Evolutionary conservation across 2,888 invertebrate species (phyloP).

Genomic region (Drosophila hamatofila): DNA sequence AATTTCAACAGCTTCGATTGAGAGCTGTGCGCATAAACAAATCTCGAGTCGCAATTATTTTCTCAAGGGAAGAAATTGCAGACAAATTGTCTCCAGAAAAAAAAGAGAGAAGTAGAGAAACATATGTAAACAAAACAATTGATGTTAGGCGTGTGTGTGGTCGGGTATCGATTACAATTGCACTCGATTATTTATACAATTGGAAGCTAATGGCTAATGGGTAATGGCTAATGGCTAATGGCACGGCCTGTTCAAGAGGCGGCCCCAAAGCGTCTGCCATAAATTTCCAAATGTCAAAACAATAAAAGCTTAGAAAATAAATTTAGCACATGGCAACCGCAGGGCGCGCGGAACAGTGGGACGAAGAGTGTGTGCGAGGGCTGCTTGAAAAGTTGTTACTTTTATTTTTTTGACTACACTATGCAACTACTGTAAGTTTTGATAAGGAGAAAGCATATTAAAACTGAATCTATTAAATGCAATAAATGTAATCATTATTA

Average conservation of each 20-base stretch:
- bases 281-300: constrained; percentile 67
- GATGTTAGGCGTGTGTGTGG: constrained; percentile 30
- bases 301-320: constrained; percentile 55
- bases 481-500: too few relatives aligned
- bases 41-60: constrained; percentile 5
- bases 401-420: too few relatives aligned
- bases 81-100: constrained; percentile 67
- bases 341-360: constrained; percentile 1
- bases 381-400: too few relatives aligned
- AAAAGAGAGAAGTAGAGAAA: not conserved
- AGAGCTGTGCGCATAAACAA: constrained; percentile 45
- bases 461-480: too few relatives aligned
- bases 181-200: constrained; percentile 53
- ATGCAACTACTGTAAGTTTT: too few relatives aligned
- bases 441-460: too few relatives aligned
- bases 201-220: constrained; percentile 13
- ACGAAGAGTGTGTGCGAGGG: not conserved
- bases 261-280: constrained; percentile 64
- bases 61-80: constrained; percentile 44
- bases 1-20: constrained; percentile 29
- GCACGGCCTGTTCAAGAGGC: constrained; percentile 13
- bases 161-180: constrained; percentile 60
- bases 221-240: constrained; percentile 4
- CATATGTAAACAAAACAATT: constrained; percentile 23
- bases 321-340: constrained; percentile 46